Conservation (phyloP, 2,888 invertebrate species). For the Nomada flava region DNA sequence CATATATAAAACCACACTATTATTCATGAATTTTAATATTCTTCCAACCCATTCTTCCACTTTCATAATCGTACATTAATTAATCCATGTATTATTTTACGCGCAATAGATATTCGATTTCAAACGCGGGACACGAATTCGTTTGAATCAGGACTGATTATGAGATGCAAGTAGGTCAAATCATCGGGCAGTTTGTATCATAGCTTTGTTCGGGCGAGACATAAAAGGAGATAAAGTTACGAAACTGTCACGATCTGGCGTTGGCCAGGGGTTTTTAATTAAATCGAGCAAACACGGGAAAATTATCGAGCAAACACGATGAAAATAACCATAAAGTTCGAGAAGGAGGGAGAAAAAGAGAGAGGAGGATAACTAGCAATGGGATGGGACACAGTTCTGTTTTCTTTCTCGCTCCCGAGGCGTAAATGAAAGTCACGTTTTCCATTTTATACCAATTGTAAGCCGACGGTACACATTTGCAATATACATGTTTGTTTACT, state of each 20-base stretch:
- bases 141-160: neutral
- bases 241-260: constrained; percentile 19
- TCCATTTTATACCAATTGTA: constrained; percentile 44
- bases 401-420: constrained; percentile 13
- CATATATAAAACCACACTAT: no score
- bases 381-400: neutral
- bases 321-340: constrained; percentile 33
- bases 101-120: neutral
- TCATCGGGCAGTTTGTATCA: constrained; percentile 15
- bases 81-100: no score
- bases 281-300: constrained; percentile 45
- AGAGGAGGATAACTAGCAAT: no score
- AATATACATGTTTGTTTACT: constrained; percentile 28
- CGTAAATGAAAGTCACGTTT: constrained; percentile 55
- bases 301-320: constrained; percentile 47
- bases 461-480: constrained; percentile 26
- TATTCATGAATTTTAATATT: no score
- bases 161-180: constrained; percentile 5
- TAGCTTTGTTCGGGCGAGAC: neutral
- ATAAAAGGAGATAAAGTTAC: constrained; percentile 30
- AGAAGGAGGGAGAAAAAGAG: neutral
- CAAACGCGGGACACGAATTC: neutral
- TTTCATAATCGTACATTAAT: no score
- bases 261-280: constrained; percentile 42
- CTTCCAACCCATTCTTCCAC: no score